These are phyloP conservation scores for Psephotus haematonotus DNA, from an alignment of 2,113 vertebrate genomes.

Conservation along the genomic window DNA sequence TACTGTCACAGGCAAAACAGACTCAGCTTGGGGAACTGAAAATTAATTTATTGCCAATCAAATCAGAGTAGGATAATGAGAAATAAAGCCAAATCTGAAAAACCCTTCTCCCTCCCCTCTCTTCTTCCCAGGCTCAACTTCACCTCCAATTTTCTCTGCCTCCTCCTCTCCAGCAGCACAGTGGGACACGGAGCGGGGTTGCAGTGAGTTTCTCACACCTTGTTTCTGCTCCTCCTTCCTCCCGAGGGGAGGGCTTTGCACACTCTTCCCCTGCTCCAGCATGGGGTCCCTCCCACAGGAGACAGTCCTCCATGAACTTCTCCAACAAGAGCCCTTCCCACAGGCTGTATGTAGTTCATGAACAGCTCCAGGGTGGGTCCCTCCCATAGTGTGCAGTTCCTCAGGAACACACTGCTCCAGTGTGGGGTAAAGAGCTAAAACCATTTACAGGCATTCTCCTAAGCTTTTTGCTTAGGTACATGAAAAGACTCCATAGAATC, in stretches of 20 bases:
- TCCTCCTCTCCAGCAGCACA: not conserved
- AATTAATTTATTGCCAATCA: not conserved
- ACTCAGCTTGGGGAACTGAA: not conserved
- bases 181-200: rapidly evolving
- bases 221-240: not conserved
- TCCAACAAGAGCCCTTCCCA: not conserved
- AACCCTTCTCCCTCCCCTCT: not conserved
- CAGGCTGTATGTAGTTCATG: not conserved
- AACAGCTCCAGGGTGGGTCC: not conserved
- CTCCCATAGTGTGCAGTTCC: not conserved
- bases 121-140: not conserved
- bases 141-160: not conserved
- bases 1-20: not conserved
- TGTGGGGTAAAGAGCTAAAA: not conserved
- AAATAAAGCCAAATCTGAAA: not conserved
- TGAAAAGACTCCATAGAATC: not conserved
- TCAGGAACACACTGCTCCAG: not conserved
- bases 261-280: not conserved
- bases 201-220: not conserved
- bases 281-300: not conserved
- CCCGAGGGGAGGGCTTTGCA: not conserved
- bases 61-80: not conserved
- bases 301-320: not conserved
- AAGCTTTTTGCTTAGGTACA: not conserved
- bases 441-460: not conserved